These are phyloP conservation scores for Clarias macrocephalus DNA, from an alignment of 2,113 vertebrate genomes.

Conservation along the genomic window DNA sequence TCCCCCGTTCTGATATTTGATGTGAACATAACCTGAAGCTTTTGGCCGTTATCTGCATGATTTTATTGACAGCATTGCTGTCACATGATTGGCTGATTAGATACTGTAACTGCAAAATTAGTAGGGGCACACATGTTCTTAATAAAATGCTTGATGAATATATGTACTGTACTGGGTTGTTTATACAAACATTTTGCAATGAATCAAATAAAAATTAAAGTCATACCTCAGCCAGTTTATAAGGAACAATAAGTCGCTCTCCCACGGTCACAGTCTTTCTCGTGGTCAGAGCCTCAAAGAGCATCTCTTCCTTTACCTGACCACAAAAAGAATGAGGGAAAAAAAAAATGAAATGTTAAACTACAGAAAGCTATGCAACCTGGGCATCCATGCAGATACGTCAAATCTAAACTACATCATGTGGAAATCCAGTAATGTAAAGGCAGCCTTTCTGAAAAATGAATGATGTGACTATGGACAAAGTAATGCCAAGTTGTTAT, in stretches of 20 bases:
- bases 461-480: neutral
- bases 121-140: no score
- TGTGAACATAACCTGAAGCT: no score
- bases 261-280: constrained; percentile 95
- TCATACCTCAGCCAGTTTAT: constrained; percentile 90
- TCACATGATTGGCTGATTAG: no score
- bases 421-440: neutral
- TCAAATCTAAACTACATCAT: neutral
- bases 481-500: neutral
- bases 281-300: constrained; percentile 93
- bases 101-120: no score
- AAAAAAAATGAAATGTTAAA: neutral
- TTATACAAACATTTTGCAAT: neutral
- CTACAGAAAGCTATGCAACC: neutral
- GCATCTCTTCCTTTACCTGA: constrained; percentile 96
- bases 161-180: neutral
- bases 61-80: no score
- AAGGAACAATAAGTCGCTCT: constrained; percentile 93
- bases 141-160: no score
- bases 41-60: no score
- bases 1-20: no score
- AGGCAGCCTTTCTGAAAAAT: neutral
- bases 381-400: neutral
- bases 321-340: constrained; percentile 32
- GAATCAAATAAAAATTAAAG: neutral